Conservation (phyloP, 2,797 vertebrate genomes). For the Thripadectes ignobilis region DNA sequence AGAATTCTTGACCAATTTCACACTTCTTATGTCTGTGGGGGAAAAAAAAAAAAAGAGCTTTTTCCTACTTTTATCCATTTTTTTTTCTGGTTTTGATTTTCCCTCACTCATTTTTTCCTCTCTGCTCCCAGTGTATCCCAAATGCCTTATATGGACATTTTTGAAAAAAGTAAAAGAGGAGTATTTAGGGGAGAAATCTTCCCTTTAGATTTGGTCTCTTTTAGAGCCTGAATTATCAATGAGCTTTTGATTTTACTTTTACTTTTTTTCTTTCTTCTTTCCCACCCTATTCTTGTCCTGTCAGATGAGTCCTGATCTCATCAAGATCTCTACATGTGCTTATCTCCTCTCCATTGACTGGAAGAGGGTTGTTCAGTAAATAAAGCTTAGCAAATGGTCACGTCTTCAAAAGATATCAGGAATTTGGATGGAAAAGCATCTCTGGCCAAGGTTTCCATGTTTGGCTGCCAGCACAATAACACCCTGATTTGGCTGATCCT, state of each 20-base stretch:
- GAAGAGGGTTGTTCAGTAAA: not conserved
- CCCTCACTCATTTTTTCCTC: accelerated
- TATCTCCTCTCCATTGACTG: not conserved
- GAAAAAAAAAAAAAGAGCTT: accelerated
- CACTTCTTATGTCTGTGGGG: accelerated
- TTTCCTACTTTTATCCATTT: accelerated
- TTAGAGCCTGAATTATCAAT: not conserved
- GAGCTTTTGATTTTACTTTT: not conserved
- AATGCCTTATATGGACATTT: not conserved
- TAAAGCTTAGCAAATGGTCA: slow-evolving; percentile 4
- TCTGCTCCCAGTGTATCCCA: not conserved
- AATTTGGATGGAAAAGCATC: not conserved
- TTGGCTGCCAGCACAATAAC: not conserved
- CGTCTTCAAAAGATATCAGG: not conserved
- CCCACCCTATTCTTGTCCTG: not conserved
- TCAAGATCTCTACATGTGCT: not conserved
- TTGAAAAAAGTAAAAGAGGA: too few relatives aligned
- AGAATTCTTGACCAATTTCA: not conserved
- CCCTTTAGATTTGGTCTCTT: not conserved
- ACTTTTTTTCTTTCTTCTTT: not conserved
- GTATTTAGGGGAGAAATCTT: not conserved
- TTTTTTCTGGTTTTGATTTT: not conserved
- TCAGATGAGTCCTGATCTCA: slow-evolving; percentile 5
- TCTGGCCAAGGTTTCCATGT: not conserved
- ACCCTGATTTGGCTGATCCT: accelerated